Percentiles rank a stretch among this genome's conserved stretches.
These are phyloP conservation scores for Aromia moschata DNA, from an alignment of 2,888 invertebrate genomes.

Conservation along the genomic window DNA sequence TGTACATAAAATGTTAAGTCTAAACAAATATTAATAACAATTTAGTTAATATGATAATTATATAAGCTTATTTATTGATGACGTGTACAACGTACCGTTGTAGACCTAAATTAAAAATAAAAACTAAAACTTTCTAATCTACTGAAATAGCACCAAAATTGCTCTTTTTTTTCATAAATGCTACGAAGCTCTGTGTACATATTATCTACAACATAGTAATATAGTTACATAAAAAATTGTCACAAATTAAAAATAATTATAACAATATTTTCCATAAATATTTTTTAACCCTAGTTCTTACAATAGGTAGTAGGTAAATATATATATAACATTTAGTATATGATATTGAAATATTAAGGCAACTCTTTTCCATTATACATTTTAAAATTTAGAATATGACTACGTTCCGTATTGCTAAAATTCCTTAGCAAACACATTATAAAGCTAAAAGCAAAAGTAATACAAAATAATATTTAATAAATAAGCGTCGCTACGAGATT, in stretches of 20 bases:
- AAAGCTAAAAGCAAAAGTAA: constrained; percentile 32
- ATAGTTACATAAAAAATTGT: constrained; percentile 31
- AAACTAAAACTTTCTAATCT: constrained; percentile 47
- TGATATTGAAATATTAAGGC: constrained; percentile 41
- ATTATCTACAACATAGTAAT: constrained; percentile 53
- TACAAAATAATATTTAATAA: constrained; percentile 28
- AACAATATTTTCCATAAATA: constrained; percentile 30
- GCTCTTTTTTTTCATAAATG: constrained; percentile 60
- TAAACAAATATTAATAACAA: constrained; percentile 43
- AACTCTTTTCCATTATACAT: constrained; percentile 29
- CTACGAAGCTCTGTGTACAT: constrained; percentile 59
- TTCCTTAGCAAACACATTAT: neutral
- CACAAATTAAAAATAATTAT: constrained; percentile 34
- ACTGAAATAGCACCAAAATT: constrained; percentile 62
- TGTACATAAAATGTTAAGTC: constrained; percentile 47
- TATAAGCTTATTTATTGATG: constrained; percentile 31
- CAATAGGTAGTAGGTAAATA: constrained; percentile 20
- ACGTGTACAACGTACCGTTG: constrained; percentile 16
- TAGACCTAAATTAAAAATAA: constrained; percentile 24
- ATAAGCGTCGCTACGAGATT: constrained; percentile 28
- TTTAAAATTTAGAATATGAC: constrained; percentile 44
- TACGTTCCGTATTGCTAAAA: constrained; percentile 36
- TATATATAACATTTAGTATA: constrained; percentile 33
- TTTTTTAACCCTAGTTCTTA: constrained; percentile 24
- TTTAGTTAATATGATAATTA: constrained; percentile 38